Evolutionary conservation across 92 coral and sea anemone species (phyloP).

Genomic region (Bergia puertoricense): DNA sequence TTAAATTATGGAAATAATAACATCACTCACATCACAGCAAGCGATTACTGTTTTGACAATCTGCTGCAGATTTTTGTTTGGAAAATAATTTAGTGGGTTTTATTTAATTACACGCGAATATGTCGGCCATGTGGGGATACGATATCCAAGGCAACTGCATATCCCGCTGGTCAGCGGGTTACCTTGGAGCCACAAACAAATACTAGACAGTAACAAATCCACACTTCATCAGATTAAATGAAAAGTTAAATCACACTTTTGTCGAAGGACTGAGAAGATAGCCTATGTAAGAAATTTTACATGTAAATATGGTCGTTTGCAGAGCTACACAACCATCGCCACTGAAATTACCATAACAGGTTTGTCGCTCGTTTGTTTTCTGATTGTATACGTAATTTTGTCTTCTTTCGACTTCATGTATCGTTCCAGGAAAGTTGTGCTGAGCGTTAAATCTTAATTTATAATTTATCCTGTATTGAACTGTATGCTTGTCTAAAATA

Average conservation of each 20-base stretch:
- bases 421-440: not conserved
- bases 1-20: not conserved
- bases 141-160: not conserved
- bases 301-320: not conserved
- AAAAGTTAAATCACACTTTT: not conserved
- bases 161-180: conserved; percentile 1
- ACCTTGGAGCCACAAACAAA: not conserved
- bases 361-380: not conserved
- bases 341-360: not conserved
- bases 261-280: not conserved
- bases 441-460: not conserved
- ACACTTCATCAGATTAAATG: not conserved
- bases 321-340: not conserved
- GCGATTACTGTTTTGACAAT: not conserved
- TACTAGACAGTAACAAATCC: not conserved
- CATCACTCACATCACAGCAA: not conserved
- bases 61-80: not conserved
- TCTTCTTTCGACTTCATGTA: not conserved
- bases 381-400: no score
- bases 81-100: not conserved
- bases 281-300: not conserved
- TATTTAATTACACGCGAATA: not conserved
- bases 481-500: no score
- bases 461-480: not conserved
- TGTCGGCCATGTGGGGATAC: no score